Evolutionary conservation across 2,797 vertebrate genomes (phyloP).

Genomic region (Schizopygopsis pylzovi): DNA sequence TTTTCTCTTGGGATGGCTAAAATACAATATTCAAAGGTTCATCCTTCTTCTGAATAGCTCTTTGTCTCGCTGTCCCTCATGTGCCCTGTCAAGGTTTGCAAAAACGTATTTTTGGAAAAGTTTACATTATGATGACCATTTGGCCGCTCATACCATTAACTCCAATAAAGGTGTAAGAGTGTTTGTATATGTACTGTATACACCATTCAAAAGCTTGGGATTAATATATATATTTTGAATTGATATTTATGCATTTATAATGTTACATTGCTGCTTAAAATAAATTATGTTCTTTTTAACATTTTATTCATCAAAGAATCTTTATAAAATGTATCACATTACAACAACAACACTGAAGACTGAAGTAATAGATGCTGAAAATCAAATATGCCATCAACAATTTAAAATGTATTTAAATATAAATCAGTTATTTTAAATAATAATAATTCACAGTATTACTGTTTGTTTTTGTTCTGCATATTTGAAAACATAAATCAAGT

Average conservation of each 20-base stretch:
- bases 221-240: no score
- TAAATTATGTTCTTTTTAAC: no score
- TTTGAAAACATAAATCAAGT: not conserved
- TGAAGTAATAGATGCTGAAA: not conserved
- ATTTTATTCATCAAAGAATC: not conserved
- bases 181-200: not conserved
- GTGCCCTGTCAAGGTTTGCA: not conserved
- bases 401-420: not conserved
- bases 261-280: no score
- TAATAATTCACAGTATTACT: no score
- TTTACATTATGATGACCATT: not conserved
- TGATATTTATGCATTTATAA: no score
- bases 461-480: not conserved
- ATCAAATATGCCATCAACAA: not conserved
- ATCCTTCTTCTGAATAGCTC: slow-evolving; percentile 5
- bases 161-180: not conserved
- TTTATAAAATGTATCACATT: not conserved
- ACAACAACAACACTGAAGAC: not conserved
- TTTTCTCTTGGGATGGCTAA: slow-evolving; percentile 26
- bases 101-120: slow-evolving; percentile 1
- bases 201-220: no score
- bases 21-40: slow-evolving; percentile 30
- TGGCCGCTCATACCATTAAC: not conserved
- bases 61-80: slow-evolving; percentile 11
- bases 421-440: not conserved